Evolutionary conservation across 2,888 invertebrate genomes (phyloP), one percentile per base, ranked within the genome.

Genomic region (Sympetrum striolatum): DNA sequence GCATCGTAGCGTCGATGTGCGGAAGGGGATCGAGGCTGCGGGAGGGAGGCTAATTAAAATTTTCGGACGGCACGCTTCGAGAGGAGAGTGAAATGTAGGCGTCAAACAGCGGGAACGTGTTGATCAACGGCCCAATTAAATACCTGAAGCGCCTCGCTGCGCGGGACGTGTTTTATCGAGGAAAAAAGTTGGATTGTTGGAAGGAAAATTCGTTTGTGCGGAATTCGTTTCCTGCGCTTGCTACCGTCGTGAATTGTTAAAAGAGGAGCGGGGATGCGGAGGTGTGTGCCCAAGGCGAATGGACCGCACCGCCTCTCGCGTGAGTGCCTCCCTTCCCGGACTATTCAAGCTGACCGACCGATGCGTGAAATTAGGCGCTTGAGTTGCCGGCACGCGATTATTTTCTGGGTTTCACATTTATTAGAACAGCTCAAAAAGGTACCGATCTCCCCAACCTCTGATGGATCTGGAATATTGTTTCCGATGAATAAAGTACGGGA

Each of bases 21-120:
- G 80, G 18, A 80, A 3, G 10, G 22, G 14, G 81, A 31, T 25
- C 6, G 81, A 35, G 82, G 48, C 15, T 25, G 58, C 15, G 60
- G 35, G 22, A 37, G 18, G 35, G 58, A 18, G 37, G 60, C 86
- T 86, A 60, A 86, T 86, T 86, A 86, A 86, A 86, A 86, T 86
- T 37, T 86, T 86, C 86, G 86, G 53, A 82, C 53, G 53, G 31
- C 58, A 53, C 18, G 25, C 44, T 44, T 44, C 48, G 48, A 48
- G 81, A 25, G 81, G 53, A 5, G n/a, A 48, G 31, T 82, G 64
- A 60, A 22, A 53, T 35, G 82, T 44, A 80, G 48, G 48, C 25
- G 82, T 58, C 53, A 58, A 82, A 58, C 82, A 82, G 6, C 35
- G 6, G 53, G 25, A 81, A 81, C 81, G 48, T 82, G 82, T 82